A percentile compares a stretch with the other conserved stretches of the same genome.
Evolutionary conservation across 2,888 invertebrate genomes (phyloP).

Genomic region (Andrena camellia): DNA sequence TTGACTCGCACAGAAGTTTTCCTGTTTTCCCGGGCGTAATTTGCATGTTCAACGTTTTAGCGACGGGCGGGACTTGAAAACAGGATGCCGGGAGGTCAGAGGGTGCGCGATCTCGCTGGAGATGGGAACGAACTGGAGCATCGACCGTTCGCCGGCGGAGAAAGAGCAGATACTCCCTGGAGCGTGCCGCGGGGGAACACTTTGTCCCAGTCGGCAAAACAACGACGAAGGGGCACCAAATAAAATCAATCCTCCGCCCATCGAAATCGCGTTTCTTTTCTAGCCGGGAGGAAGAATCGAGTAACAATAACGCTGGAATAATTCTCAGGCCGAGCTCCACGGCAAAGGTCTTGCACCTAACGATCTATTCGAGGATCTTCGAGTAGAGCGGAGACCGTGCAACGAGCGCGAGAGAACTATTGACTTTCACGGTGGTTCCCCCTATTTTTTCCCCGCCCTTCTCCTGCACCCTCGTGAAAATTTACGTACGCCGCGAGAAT

Average conservation of each 20-base stretch:
- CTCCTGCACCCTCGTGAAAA: background rate
- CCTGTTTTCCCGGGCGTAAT: slow-evolving; percentile 29
- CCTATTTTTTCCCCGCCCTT: background rate
- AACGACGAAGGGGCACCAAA: background rate
- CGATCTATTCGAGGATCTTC: slow-evolving; percentile 6
- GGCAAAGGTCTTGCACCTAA: slow-evolving; percentile 6
- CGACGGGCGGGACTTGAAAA: slow-evolving; percentile 13
- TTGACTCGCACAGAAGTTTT: slow-evolving; percentile 18
- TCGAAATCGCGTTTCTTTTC: slow-evolving; percentile 20
- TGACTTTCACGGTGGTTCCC: background rate
- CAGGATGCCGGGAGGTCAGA: background rate
- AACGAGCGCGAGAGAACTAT: background rate
- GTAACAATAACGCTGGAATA: slow-evolving; percentile 3
- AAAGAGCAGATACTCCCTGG: background rate
- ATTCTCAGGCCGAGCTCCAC: background rate
- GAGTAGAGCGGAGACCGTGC: background rate
- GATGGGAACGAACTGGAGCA: background rate
- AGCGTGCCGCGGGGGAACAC: background rate
- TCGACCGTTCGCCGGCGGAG: background rate
- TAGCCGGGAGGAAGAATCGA: background rate
- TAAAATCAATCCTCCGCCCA: slow-evolving; percentile 11
- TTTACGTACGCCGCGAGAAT: slow-evolving; percentile 25
- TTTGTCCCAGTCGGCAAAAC: background rate
- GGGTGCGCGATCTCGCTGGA: background rate
- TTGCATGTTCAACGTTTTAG: slow-evolving; percentile 28